Evolutionary conservation across 2,888 invertebrate species (phyloP).

Genomic region (Spilosoma lubricipeda): DNA sequence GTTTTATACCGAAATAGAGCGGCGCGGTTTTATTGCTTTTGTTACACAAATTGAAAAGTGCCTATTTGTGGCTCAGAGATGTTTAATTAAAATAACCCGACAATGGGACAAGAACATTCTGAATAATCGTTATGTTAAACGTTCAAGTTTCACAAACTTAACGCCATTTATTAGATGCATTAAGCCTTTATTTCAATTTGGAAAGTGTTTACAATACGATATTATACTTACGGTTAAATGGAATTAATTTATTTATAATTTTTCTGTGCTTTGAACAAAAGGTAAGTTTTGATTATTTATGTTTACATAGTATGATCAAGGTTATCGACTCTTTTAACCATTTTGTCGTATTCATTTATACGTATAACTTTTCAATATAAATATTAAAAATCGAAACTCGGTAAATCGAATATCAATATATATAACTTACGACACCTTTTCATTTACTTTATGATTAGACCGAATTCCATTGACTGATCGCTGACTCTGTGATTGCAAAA

Average conservation of each 20-base stretch:
- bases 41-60: conserved; percentile 44
- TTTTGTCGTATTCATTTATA: neutral
- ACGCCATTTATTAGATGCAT: conserved; percentile 4
- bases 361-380: neutral
- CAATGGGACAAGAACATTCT: conserved; percentile 19
- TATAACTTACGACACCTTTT: neutral
- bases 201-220: neutral
- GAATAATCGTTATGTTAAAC: conserved; percentile 20
- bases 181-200: conserved; percentile 3
- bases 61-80: conserved; percentile 32
- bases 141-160: conserved; percentile 13
- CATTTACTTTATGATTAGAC: neutral
- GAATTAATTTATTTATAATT: neutral
- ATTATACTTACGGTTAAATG: neutral
- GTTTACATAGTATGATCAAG: neutral
- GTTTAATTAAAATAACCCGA: conserved; percentile 35
- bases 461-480: neutral
- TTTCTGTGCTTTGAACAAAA: neutral
- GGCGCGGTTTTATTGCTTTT: conserved; percentile 53
- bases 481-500: neutral
- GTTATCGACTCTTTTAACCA: neutral
- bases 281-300: neutral
- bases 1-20: conserved; percentile 55
- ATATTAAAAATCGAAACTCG: neutral
- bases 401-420: neutral